These are phyloP conservation scores for Chymomyza amoena DNA, from an alignment of 2,888 invertebrate species.

Conservation along the genomic window DNA sequence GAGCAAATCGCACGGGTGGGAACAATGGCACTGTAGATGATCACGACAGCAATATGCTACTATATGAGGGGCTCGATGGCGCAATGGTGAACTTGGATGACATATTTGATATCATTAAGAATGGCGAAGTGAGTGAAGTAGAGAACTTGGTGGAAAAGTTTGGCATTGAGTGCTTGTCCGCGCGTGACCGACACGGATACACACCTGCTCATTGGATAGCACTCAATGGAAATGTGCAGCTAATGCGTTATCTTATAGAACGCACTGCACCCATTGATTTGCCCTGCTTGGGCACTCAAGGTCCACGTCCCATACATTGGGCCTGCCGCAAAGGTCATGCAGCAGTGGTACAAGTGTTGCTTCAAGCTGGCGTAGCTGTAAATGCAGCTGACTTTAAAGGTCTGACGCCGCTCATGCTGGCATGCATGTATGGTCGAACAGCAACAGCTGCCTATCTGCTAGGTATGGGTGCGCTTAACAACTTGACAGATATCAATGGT, in stretches of 20 bases:
- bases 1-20: conserved; percentile 23
- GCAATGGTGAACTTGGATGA: conserved; percentile 80
- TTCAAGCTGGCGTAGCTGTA: conserved; percentile 91
- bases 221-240: conserved; percentile 92
- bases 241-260: conserved; percentile 92
- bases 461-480: conserved; percentile 92
- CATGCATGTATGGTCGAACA: conserved; percentile 95
- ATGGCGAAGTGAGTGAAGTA: conserved; percentile 90
- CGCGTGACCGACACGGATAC: conserved; percentile 94
- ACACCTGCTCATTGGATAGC: conserved; percentile 94
- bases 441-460: conserved; percentile 93
- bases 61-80: conserved; percentile 73
- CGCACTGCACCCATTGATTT: conserved; percentile 90
- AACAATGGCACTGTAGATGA: conserved; percentile 43
- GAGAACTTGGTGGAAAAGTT: conserved; percentile 90
- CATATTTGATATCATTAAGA: conserved; percentile 91
- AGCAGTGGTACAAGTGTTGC: conserved; percentile 87
- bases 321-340: conserved; percentile 95
- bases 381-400: conserved; percentile 93
- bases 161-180: conserved; percentile 87
- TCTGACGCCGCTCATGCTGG: conserved; percentile 93
- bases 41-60: conserved; percentile 78
- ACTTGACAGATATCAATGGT: conserved; percentile 93
- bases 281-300: conserved; percentile 87
- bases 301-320: conserved; percentile 95